A percentile compares a stretch with the other conserved stretches of the same genome.
These are phyloP conservation scores for Prosapia bicincta DNA, from an alignment of 2,888 invertebrate species.

Conservation along the genomic window DNA sequence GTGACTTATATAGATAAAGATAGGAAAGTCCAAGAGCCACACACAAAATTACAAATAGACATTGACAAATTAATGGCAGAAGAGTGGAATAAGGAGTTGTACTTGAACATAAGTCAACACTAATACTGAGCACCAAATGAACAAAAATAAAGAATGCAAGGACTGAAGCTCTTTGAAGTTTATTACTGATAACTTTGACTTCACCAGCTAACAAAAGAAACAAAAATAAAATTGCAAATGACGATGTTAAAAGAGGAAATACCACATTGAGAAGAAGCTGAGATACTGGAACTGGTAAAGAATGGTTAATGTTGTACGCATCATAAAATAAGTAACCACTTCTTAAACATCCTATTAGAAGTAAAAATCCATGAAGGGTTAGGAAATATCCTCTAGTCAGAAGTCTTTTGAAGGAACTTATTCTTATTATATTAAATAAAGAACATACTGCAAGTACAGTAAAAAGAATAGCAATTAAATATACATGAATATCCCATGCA, in stretches of 20 bases:
- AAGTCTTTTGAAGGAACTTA: slow-evolving; percentile 81
- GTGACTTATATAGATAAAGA: slow-evolving; percentile 74
- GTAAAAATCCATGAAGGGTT: slow-evolving; percentile 76
- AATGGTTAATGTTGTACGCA: slow-evolving; percentile 83
- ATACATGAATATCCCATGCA: slow-evolving; percentile 90
- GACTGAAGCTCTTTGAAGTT: slow-evolving; percentile 70
- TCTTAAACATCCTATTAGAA: slow-evolving; percentile 75
- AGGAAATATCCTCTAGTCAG: slow-evolving; percentile 86
- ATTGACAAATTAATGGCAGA: slow-evolving; percentile 74
- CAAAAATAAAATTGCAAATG: slow-evolving; percentile 82
- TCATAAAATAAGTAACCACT: slow-evolving; percentile 89
- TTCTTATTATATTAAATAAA: slow-evolving; percentile 79
- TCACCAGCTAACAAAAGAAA: slow-evolving; percentile 78
- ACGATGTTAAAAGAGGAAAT: slow-evolving; percentile 82
- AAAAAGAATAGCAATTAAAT: slow-evolving; percentile 80
- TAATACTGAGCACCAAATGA: slow-evolving; percentile 76
- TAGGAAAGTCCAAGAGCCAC: slow-evolving; percentile 81
- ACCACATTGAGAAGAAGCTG: slow-evolving; percentile 81
- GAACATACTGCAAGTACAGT: slow-evolving; percentile 80
- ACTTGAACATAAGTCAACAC: slow-evolving; percentile 61
- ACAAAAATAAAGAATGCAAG: slow-evolving; percentile 73
- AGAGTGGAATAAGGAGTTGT: slow-evolving; percentile 36
- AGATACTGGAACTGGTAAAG: slow-evolving; percentile 71
- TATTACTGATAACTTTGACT: slow-evolving; percentile 45
- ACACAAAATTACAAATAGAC: slow-evolving; percentile 81